Conservation (phyloP, 2,113 vertebrate species). For the Ophiodon elongatus region DNA sequence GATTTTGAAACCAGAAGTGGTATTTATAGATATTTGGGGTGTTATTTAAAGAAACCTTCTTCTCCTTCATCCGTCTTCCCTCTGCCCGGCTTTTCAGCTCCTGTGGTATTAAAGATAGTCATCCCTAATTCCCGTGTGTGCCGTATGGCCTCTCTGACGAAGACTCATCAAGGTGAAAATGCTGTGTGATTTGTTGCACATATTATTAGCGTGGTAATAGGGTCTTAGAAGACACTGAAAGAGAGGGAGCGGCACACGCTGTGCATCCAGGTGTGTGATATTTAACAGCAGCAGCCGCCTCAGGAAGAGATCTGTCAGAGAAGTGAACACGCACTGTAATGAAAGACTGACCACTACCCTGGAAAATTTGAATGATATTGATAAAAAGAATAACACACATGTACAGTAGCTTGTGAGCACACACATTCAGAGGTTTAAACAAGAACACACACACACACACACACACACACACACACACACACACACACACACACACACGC, state of each 20-base stretch:
- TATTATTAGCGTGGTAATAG: slow-evolving; percentile 65
- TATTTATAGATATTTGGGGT: slow-evolving; percentile 38
- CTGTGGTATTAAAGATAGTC: slow-evolving; percentile 51
- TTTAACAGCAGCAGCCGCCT: slow-evolving; percentile 67
- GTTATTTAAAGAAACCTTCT: slow-evolving; percentile 36
- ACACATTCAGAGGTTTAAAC: slow-evolving; percentile 11
- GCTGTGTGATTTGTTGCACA: slow-evolving; percentile 49
- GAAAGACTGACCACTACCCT: slow-evolving; percentile 58
- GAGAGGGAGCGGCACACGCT: slow-evolving; percentile 33
- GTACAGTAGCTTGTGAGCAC: slow-evolving; percentile 48
- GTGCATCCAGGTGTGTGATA: slow-evolving; percentile 78
- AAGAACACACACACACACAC: background rate
- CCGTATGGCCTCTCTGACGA: slow-evolving; percentile 29
- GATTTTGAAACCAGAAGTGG: slow-evolving; percentile 14
- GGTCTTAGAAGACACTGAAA: slow-evolving; percentile 46
- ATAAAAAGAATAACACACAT: slow-evolving; percentile 50
- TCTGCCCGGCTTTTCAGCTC: slow-evolving; percentile 40
- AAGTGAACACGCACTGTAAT: slow-evolving; percentile 55
- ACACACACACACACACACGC: slow-evolving; percentile 14
- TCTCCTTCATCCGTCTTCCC: slow-evolving; percentile 32
- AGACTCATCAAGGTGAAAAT: slow-evolving; percentile 64
- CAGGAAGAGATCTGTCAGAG: slow-evolving; percentile 58
- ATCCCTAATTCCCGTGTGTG: slow-evolving; percentile 59
- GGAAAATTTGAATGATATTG: slow-evolving; percentile 68
- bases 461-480: slow-evolving; percentile 32